Conservation (phyloP, 2,797 vertebrate species). For the Gobio occitaniae region DNA sequence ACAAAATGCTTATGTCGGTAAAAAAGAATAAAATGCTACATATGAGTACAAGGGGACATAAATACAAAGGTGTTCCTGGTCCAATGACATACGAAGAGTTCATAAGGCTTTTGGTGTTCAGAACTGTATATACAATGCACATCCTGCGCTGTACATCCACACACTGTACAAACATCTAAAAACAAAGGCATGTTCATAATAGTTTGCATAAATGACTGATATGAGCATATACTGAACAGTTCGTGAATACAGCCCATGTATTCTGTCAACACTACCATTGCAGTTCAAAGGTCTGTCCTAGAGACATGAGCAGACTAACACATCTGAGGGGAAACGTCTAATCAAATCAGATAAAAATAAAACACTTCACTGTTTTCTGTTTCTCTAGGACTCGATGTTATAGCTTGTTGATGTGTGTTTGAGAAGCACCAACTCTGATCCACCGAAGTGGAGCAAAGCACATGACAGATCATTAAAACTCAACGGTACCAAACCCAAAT, state of each 20-base stretch:
- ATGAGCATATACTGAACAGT: slow-evolving; percentile 47
- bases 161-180: slow-evolving; percentile 53
- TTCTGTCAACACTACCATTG: slow-evolving; percentile 37
- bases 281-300: background rate
- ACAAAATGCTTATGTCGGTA: slow-evolving; percentile 80
- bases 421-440: slow-evolving; percentile 37
- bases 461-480: background rate
- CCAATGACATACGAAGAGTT: slow-evolving; percentile 63
- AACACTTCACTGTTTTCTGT: background rate
- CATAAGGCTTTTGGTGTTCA: slow-evolving; percentile 82
- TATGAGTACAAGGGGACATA: slow-evolving; percentile 75
- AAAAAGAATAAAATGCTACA: slow-evolving; percentile 82
- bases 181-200: slow-evolving; percentile 50
- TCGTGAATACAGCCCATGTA: slow-evolving; percentile 29
- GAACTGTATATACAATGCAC: slow-evolving; percentile 72
- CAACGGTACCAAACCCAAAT: background rate
- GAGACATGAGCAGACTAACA: background rate
- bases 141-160: slow-evolving; percentile 52
- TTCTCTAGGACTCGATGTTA: slow-evolving; percentile 2
- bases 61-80: slow-evolving; percentile 64
- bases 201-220: slow-evolving; percentile 66
- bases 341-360: background rate
- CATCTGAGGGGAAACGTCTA: background rate
- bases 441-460: slow-evolving; percentile 10
- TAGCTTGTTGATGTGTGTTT: background rate